A percentile compares a stretch with the other conserved stretches of the same genome.
Evolutionary conservation across 2,797 vertebrate genomes (phyloP).

Genomic region (Melopsittacus undulatus): DNA sequence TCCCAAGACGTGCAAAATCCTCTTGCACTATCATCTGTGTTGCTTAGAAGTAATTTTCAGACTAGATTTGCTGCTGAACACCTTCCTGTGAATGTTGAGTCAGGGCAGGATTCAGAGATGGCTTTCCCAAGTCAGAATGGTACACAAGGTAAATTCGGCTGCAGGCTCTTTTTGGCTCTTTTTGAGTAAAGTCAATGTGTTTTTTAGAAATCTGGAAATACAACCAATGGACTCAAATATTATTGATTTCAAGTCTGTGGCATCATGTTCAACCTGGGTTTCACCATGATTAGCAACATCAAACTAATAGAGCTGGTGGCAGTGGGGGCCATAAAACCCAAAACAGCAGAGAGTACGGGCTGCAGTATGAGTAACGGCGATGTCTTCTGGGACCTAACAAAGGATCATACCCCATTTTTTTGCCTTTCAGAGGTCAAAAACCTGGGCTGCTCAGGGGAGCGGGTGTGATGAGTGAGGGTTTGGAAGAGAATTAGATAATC

Average conservation of each 20-base stretch:
- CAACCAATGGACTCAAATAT: not conserved
- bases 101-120: not conserved
- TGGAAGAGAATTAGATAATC: not conserved
- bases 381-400: not conserved
- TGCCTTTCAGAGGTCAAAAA: not conserved
- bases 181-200: not conserved
- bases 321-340: rapidly evolving
- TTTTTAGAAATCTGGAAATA: not conserved
- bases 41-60: not conserved
- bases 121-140: not conserved
- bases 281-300: not conserved
- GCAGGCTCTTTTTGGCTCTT: not conserved
- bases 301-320: not conserved
- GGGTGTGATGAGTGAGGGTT: not conserved
- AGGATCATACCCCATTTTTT: not conserved
- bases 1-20: not conserved
- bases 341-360: rapidly evolving
- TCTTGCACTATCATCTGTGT: not conserved
- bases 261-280: not conserved
- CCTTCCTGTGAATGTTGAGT: not conserved
- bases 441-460: not conserved
- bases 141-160: not conserved
- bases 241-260: not conserved
- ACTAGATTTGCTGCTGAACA: not conserved
- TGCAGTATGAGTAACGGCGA: rapidly evolving